Conservation (phyloP, 2,888 invertebrate genomes). For the Drosophila monieri region DNA sequence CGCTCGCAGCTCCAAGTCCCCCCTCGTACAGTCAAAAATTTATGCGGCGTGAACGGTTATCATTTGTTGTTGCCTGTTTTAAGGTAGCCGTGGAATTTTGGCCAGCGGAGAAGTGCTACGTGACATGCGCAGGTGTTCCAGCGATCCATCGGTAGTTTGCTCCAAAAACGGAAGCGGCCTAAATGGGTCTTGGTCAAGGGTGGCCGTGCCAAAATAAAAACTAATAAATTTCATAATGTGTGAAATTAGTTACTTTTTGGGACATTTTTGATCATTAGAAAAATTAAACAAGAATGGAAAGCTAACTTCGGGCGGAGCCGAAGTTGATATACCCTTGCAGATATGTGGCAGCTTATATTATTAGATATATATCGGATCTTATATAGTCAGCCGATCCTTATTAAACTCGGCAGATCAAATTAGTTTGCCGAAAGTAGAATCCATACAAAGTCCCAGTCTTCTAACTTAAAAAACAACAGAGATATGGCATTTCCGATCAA, state of each 20-base stretch:
- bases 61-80: conserved; percentile 45
- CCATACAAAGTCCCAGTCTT: too few relatives aligned
- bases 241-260: neutral
- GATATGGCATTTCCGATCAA: too few relatives aligned
- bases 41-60: conserved; percentile 76
- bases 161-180: conserved; percentile 47
- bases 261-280: neutral
- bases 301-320: too few relatives aligned
- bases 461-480: too few relatives aligned
- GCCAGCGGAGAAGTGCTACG: conserved; percentile 50
- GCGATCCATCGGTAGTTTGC: conserved; percentile 27
- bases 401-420: too few relatives aligned
- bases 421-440: too few relatives aligned
- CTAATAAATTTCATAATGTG: neutral
- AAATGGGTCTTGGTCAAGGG: conserved; percentile 73
- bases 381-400: too few relatives aligned
- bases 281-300: too few relatives aligned
- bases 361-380: too few relatives aligned
- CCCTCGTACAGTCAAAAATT: conserved; percentile 76
- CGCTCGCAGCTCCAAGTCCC: conserved; percentile 23
- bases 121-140: conserved; percentile 71
- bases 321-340: too few relatives aligned
- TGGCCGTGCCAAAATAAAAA: conserved; percentile 14
- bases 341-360: too few relatives aligned
- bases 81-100: conserved; percentile 34